Base-by-base conservation (phyloP, 2,113 vertebrate species). In the Protomyctophum bolini region DNA sequence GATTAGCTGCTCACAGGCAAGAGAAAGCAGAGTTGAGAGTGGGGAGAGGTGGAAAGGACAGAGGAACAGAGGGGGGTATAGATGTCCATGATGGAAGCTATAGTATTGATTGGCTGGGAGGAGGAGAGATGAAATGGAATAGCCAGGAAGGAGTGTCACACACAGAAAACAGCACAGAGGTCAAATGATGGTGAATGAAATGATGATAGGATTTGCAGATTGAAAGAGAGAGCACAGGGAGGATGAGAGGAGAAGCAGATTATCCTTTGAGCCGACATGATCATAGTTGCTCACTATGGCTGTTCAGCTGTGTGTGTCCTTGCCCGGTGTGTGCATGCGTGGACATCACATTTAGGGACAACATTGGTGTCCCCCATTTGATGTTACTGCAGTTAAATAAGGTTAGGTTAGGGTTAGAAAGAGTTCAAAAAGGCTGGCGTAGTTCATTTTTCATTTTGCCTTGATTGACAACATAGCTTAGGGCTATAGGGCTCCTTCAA, bases 201-300 rank as follows among this genome's bases (percentile, higher is more conserved):
- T 21, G 28, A 29, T 12, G n/a, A 56, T 58, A 68, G 21, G 11
- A 6, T 21, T 21, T 21, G 56, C 50, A 68, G 12, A 33, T 5
- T 4, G 28, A 61, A 3, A 33, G 10, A 45, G 45, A n/a, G 60
- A 62, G 11, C 11, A 11, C 7, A 33, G 41, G 60, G 12, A 41
- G 41, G 2, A 58, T 15, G 15, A 10, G 11, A 11, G 11, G 50
- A 9, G 41, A 51, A 15, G 41, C 48, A 21, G 50, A 33, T 47
- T 52, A n/a, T 65, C 66, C 71, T 70, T 55, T 29, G 59, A 64
- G 48, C 58, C 48, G 57, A 62, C 28, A 65, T 55, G 12, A 11
- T 57, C 48, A 29, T 50, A 50, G 21, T 29, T 56, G 51, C 51
- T 67, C 11, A 58, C 66, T 68, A 45, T 58, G n/a, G 28, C 66